phyloP scores from a whole-genome alignment of 2,797 vertebrate genomes.

The Huso huso region DNA sequence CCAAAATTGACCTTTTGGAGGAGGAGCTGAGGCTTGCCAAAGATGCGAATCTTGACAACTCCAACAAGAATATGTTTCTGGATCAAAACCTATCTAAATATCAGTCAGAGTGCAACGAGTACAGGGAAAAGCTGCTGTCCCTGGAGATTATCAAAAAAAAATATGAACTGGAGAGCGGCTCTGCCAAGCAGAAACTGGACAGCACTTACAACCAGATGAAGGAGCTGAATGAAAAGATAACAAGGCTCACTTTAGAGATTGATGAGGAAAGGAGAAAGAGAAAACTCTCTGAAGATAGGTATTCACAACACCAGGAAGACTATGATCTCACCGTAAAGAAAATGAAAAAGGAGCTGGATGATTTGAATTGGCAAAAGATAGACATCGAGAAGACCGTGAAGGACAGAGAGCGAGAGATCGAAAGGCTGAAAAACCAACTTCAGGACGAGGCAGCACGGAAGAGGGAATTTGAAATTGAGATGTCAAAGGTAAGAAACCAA shows the following conservation, averaged over 20 bases:
- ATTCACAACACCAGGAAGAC: conserved; percentile 81
- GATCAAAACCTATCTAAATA: conserved; percentile 74
- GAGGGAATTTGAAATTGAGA: conserved; percentile 84
- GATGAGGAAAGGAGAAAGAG: conserved; percentile 91
- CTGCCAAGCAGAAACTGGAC: conserved; percentile 73
- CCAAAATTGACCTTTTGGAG: conserved; percentile 85
- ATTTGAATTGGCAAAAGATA: conserved; percentile 78
- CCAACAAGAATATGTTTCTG: conserved; percentile 75
- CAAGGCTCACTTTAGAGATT: conserved; percentile 72
- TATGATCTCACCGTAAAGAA: conserved; percentile 80
- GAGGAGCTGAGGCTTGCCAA: conserved; percentile 78
- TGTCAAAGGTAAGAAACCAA: conserved; percentile 97
- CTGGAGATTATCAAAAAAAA: conserved; percentile 78
- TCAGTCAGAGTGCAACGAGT: conserved; percentile 71
- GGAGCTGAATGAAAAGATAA: conserved; percentile 81
- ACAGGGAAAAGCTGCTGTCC: conserved; percentile 66
- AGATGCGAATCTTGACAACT: conserved; percentile 71
- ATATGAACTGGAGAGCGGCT: conserved; percentile 58
- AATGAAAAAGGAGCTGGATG: conserved; percentile 87
- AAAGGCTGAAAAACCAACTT: conserved; percentile 81
- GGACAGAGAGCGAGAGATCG: conserved; percentile 94
- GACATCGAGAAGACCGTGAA: conserved; percentile 88
- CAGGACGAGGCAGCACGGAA: conserved; percentile 81
- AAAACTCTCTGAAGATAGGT: conserved; percentile 81
- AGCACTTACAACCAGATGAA: conserved; percentile 77